These are phyloP conservation scores for Tychaedon coryphoeus DNA, from an alignment of 2,113 vertebrate genomes.

Conservation along the genomic window DNA sequence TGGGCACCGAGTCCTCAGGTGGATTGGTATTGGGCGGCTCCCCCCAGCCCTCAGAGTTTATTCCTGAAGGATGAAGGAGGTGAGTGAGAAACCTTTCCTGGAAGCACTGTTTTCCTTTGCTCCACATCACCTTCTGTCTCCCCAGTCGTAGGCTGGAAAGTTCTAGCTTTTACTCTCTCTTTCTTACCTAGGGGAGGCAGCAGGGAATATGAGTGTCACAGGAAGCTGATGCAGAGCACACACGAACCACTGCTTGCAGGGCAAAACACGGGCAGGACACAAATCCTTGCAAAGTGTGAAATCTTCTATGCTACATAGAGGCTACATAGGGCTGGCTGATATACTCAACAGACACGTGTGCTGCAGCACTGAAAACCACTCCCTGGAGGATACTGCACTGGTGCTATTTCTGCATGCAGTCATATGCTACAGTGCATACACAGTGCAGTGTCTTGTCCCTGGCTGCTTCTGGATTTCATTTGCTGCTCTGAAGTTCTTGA, in stretches of 20 bases:
- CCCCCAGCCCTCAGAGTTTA: background rate
- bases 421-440: too few species aligned
- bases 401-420: background rate
- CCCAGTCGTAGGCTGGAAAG: fast-evolving
- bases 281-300: background rate
- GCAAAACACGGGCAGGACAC: background rate
- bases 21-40: background rate
- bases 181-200: background rate
- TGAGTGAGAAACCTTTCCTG: background rate
- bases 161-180: background rate
- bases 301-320: background rate
- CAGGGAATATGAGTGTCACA: background rate
- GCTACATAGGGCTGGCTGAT: background rate
- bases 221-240: background rate
- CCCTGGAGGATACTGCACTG: fast-evolving
- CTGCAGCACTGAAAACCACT: background rate
- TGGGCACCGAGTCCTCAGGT: background rate
- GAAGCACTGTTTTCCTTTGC: background rate
- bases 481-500: background rate
- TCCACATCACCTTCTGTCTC: background rate
- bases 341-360: background rate
- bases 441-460: background rate
- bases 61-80: fast-evolving
- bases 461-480: background rate
- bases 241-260: background rate